Conservation (phyloP, 2,797 vertebrate species). For the Loriculus beryllinus region DNA sequence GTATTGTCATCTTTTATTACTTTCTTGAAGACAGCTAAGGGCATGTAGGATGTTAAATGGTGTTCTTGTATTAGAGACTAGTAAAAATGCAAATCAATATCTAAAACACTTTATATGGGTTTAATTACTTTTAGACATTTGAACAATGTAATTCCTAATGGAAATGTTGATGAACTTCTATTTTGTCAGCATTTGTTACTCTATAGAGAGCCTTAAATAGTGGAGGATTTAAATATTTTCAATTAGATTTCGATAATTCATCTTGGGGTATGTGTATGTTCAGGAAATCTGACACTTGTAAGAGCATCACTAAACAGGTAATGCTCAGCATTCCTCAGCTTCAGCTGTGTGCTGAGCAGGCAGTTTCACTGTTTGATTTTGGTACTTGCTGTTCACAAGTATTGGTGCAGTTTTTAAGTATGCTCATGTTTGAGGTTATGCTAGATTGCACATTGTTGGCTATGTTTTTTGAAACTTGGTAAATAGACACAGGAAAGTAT, state of each 20-base stretch:
- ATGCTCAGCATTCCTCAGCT: background rate
- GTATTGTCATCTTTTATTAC: background rate
- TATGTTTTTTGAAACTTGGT: background rate
- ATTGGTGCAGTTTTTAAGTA: background rate
- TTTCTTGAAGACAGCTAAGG: background rate
- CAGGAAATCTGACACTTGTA: background rate
- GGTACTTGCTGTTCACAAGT: background rate
- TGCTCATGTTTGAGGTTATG: background rate
- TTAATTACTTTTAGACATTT: constrained; percentile 18
- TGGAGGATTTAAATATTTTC: background rate
- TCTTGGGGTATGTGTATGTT: background rate
- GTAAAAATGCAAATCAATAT: constrained; percentile 23
- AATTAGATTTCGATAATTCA: constrained; percentile 1
- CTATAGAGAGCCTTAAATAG: background rate
- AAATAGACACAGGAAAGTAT: background rate
- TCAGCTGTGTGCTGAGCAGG: background rate
- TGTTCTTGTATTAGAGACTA: background rate
- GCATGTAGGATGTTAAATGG: background rate
- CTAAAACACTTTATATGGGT: background rate
- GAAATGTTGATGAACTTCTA: background rate
- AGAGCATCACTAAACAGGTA: background rate
- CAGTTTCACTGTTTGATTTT: background rate
- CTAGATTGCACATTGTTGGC: background rate
- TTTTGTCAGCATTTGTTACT: constrained; percentile 3
- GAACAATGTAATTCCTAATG: background rate